These are phyloP conservation scores for Onchidella celtica DNA, from an alignment of 2,888 invertebrate species.

Conservation along the genomic window DNA sequence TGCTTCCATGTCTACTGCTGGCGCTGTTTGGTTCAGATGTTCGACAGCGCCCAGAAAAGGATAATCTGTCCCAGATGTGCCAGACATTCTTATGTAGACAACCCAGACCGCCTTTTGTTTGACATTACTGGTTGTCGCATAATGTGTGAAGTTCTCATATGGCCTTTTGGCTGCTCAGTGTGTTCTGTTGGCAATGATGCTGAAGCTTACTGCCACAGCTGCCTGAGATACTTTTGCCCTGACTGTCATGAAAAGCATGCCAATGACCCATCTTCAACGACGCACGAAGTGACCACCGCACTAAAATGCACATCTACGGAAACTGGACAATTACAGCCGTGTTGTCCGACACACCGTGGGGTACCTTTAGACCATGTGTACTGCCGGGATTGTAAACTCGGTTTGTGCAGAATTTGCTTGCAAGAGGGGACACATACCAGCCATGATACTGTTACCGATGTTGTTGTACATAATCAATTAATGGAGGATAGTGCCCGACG, in stretches of 20 bases:
- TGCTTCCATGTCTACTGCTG: conserved; percentile 42
- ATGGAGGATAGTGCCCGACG: no score
- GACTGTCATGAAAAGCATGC: neutral
- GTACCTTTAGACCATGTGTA: no score
- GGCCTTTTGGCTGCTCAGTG: conserved; percentile 31
- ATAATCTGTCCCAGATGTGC: conserved; percentile 27
- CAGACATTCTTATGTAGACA: neutral
- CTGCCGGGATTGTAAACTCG: neutral
- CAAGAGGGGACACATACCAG: neutral
- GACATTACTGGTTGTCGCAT: neutral
- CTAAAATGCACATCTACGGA: neutral
- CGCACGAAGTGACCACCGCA: neutral
- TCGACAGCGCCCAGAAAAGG: neutral
- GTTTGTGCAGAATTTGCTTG: neutral
- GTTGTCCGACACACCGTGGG: conserved; percentile 21
- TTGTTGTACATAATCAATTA: no score
- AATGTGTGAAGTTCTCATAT: no score
- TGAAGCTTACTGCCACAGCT: neutral
- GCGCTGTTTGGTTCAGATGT: conserved; percentile 9
- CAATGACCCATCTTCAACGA: neutral
- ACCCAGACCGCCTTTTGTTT: neutral
- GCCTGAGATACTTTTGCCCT: conserved; percentile 23
- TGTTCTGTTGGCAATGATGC: conserved; percentile 19
- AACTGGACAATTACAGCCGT: neutral
- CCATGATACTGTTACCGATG: no score